Conservation (phyloP, 2,113 vertebrate genomes). For the Numida meleagris region DNA sequence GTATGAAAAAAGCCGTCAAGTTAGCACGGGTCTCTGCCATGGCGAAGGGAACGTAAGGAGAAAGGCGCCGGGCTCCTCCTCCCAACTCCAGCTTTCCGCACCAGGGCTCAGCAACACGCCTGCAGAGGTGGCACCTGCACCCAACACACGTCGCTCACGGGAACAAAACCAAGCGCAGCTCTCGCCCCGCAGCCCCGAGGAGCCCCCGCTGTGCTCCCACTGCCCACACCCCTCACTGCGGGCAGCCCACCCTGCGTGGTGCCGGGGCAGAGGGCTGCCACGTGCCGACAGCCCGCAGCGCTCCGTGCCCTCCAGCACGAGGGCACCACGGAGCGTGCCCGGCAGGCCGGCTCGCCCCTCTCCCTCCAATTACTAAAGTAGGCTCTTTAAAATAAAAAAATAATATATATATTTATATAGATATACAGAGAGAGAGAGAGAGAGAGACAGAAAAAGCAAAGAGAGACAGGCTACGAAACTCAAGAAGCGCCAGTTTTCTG, state of each 20-base stretch:
- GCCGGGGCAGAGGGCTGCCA: too few relatives aligned
- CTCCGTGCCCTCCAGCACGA: neutral
- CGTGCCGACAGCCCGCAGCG: too few relatives aligned
- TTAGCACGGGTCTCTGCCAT: conserved; percentile 55
- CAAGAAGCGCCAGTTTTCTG: conserved; percentile 69
- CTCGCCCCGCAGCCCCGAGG: neutral
- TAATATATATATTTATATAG: conserved; percentile 71
- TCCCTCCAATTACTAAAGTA: conserved; percentile 54
- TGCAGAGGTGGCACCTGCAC: conserved; percentile 31
- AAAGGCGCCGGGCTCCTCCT: conserved; percentile 49
- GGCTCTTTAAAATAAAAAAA: conserved; percentile 69
- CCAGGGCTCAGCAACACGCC: conserved; percentile 45
- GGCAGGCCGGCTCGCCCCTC: neutral
- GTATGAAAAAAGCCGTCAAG: conserved; percentile 65
- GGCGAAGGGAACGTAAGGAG: conserved; percentile 52
- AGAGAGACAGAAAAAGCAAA: conserved; percentile 65
- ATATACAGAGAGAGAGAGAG: conserved; percentile 32
- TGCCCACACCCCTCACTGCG: neutral
- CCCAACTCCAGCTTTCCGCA: conserved; percentile 4
- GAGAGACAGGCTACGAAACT: conserved; percentile 66
- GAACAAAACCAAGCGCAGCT: conserved; percentile 16
- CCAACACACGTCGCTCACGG: neutral
- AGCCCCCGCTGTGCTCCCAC: neutral
- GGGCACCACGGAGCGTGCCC: neutral
- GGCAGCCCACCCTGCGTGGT: too few relatives aligned